phyloP scores from a whole-genome alignment of 35 echinoderm and acorn worm genomes.

The Ophioderma brevispina region DNA sequence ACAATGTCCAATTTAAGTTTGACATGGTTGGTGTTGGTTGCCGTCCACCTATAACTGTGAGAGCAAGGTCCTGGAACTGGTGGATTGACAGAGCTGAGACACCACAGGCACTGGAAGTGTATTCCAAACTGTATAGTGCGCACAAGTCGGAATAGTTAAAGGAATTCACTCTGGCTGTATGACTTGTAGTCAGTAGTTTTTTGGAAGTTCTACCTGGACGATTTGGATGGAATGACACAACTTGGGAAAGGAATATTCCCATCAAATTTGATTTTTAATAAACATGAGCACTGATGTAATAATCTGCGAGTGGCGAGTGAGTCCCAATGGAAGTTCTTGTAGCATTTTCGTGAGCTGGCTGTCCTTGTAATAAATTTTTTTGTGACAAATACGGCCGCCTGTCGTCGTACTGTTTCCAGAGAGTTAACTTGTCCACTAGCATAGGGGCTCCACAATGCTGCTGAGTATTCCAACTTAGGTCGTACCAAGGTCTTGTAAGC shows the following conservation, averaged over 20 bases:
- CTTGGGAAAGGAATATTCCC: conserved; percentile 16
- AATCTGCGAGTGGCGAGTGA: too few species aligned
- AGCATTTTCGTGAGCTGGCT: not conserved
- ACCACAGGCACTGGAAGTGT: not conserved
- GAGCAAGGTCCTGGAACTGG: not conserved
- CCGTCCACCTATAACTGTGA: not conserved
- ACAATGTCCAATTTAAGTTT: not conserved
- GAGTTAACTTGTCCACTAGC: conserved; percentile 6
- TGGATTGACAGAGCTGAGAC: conserved; percentile 9
- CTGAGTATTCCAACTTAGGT: conserved; percentile 40
- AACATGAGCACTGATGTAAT: not conserved
- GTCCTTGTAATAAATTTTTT: not conserved
- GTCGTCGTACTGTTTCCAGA: conserved; percentile 27
- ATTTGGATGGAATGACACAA: conserved; percentile 3
- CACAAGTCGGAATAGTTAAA: not conserved
- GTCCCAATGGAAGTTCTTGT: not conserved
- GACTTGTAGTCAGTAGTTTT: not conserved
- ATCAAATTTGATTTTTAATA: conserved; percentile 11
- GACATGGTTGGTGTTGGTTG: not conserved
- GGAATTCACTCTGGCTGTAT: not conserved
- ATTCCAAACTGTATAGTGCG: conserved; percentile 30
- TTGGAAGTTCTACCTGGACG: not conserved
- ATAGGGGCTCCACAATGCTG: conserved; percentile 35
- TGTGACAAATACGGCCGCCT: not conserved
- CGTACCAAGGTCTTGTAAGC: conserved; percentile 43